Evolutionary conservation across 2,888 invertebrate genomes (phyloP).

Genomic region (Nomada fucata): DNA sequence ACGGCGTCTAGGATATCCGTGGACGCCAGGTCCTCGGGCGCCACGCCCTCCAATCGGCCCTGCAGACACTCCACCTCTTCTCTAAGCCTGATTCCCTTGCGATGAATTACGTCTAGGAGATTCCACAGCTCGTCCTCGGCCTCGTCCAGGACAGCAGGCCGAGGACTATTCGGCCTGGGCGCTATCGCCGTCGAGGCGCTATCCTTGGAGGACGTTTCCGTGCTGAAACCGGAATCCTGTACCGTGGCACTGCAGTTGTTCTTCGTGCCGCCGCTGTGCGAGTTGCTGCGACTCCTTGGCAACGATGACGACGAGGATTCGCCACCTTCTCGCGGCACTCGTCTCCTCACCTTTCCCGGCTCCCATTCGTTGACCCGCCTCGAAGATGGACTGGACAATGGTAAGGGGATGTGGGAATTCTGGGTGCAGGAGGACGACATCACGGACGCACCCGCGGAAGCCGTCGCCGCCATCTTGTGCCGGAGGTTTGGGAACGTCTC

Average conservation of each 20-base stretch:
- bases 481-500: constrained; percentile 96
- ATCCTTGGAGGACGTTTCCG: constrained; percentile 93
- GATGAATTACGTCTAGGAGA: constrained; percentile 93
- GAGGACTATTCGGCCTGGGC: constrained; percentile 79
- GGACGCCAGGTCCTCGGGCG: constrained; percentile 79
- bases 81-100: constrained; percentile 89
- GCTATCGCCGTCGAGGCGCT: constrained; percentile 87
- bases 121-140: constrained; percentile 94
- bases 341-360: constrained; percentile 91
- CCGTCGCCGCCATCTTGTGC: constrained; percentile 91
- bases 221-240: constrained; percentile 95
- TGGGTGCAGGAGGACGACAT: constrained; percentile 85
- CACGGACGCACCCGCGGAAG: constrained; percentile 83
- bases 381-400: constrained; percentile 82
- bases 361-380: constrained; percentile 88
- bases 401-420: constrained; percentile 82
- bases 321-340: constrained; percentile 78
- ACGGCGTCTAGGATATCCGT: constrained; percentile 82
- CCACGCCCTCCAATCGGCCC: constrained; percentile 83
- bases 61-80: constrained; percentile 90
- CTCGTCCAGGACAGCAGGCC: constrained; percentile 82
- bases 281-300: constrained; percentile 88
- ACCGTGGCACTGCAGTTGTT: constrained; percentile 89
- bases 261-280: constrained; percentile 87
- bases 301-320: constrained; percentile 83